Percentiles rank a stretch among this genome's conserved stretches.
These are phyloP conservation scores for Pseudococcus jackbeardsleyi DNA, from an alignment of 2,888 invertebrate species.

Conservation along the genomic window DNA sequence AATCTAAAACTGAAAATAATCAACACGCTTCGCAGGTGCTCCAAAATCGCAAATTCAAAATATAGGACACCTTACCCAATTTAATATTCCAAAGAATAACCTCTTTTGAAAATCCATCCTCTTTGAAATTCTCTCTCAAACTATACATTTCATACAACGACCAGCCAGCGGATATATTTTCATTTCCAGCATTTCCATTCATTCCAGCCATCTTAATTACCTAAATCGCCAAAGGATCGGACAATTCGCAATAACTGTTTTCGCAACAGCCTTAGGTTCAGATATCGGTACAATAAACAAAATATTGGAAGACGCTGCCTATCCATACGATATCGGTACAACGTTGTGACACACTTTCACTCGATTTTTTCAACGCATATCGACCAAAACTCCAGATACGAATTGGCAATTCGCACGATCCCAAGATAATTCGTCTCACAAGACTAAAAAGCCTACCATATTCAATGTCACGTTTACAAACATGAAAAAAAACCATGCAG, in stretches of 20 bases:
- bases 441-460: neutral
- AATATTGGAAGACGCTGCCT: neutral
- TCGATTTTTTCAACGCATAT: neutral
- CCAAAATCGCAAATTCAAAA: neutral
- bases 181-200: neutral
- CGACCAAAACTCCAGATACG: neutral
- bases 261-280: neutral
- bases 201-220: neutral
- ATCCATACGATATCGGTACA: neutral
- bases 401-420: neutral
- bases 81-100: neutral
- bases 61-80: neutral
- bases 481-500: neutral
- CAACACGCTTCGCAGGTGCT: neutral
- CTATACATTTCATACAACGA: neutral
- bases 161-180: neutral
- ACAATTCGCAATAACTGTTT: neutral
- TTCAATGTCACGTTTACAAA: constrained; percentile 9
- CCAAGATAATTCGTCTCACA: neutral
- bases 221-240: neutral
- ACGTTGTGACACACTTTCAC: constrained; percentile 37
- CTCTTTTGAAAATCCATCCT: neutral
- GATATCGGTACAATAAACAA: neutral
- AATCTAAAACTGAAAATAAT: neutral
- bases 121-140: neutral